phyloP scores from a whole-genome alignment of 2,888 invertebrate species.

The Xylota segnis region DNA sequence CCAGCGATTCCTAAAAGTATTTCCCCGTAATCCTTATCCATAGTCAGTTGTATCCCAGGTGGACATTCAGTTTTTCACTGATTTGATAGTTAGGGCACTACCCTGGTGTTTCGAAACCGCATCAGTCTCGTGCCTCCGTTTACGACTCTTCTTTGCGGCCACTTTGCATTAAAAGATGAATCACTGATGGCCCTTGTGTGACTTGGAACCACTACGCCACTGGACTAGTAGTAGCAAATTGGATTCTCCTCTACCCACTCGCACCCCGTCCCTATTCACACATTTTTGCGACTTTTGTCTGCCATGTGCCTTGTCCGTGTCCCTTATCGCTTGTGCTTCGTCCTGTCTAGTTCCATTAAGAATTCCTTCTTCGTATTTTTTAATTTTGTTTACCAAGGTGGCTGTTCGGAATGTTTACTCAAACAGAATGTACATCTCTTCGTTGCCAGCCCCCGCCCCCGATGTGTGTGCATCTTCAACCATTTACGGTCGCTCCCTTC shows the following conservation, averaged over 20 bases:
- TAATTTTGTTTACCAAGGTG: constrained; percentile 76
- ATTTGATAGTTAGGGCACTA: too few relatives aligned
- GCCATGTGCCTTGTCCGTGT: constrained; percentile 64
- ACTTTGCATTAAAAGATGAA: neutral
- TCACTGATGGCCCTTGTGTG: neutral
- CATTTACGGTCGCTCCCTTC: constrained; percentile 40
- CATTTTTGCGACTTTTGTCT: constrained; percentile 72
- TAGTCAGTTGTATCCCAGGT: too few relatives aligned
- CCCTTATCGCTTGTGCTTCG: constrained; percentile 49
- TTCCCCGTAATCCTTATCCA: too few relatives aligned
- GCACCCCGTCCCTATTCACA: constrained; percentile 9
- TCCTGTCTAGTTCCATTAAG: constrained; percentile 71
- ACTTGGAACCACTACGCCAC: constrained; percentile 44
- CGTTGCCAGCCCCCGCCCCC: constrained; percentile 15
- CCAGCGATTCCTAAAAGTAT: too few relatives aligned
- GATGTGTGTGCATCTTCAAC: constrained; percentile 45
- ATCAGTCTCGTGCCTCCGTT: too few relatives aligned
- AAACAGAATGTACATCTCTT: constrained; percentile 75
- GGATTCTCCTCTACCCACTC: constrained; percentile 5
- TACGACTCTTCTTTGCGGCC: neutral
- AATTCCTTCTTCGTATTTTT: constrained; percentile 70
- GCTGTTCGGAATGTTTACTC: constrained; percentile 76
- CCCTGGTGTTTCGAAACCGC: too few relatives aligned
- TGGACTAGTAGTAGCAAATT: constrained; percentile 29
- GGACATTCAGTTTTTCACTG: too few relatives aligned